Percentiles rank a stretch among this genome's conserved stretches.
Evolutionary conservation across 2,888 invertebrate species (phyloP).

Genomic region (Chirona hameri): DNA sequence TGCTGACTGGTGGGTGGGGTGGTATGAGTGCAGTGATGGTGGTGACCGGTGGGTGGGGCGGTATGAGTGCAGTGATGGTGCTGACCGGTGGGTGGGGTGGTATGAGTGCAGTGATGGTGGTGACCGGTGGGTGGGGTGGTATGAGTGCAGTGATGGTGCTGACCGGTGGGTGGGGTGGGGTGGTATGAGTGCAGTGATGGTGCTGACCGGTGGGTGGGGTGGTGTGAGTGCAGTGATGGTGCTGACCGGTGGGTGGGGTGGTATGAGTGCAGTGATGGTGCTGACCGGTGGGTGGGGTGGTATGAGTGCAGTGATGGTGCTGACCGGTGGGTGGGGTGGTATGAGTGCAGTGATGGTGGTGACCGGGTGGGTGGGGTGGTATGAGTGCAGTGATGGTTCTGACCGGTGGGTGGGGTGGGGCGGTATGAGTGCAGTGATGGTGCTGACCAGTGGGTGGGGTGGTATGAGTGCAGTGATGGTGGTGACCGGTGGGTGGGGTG

Average conservation of each 20-base stretch:
- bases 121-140: constrained; percentile 55
- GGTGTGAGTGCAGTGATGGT: no score
- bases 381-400: constrained; percentile 48
- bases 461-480: no score
- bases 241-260: constrained; percentile 55
- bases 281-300: constrained; percentile 55
- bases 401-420: constrained; percentile 51
- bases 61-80: no score
- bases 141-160: constrained; percentile 48
- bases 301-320: constrained; percentile 34
- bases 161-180: constrained; percentile 51
- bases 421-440: no score
- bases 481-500: constrained; percentile 56
- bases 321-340: constrained; percentile 55
- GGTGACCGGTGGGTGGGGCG: constrained; percentile 56
- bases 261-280: no score
- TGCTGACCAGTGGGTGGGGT: constrained; percentile 56
- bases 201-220: constrained; percentile 56
- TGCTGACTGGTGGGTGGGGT: constrained; percentile 56
- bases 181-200: no score
- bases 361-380: constrained; percentile 51
- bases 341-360: constrained; percentile 48
- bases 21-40: no score
- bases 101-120: no score
- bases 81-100: constrained; percentile 55